phyloP scores from a whole-genome alignment of 2,888 invertebrate species.

The Drosophila seclusa region DNA sequence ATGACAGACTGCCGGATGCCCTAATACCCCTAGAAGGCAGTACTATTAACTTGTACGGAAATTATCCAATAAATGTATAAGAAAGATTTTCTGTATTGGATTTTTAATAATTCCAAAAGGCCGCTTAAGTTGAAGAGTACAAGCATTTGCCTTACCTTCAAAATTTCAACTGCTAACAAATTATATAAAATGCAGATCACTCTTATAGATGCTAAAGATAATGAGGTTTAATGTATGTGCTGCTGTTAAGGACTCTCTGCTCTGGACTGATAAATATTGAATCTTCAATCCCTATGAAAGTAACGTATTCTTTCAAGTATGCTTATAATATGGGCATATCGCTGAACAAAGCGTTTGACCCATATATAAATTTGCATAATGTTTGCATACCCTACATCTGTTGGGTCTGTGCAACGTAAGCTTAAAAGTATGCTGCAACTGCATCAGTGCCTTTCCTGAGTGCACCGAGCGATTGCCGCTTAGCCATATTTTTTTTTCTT shows the following conservation, averaged over 20 bases:
- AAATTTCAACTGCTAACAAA: neutral
- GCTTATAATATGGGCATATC: neutral
- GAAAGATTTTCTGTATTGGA: neutral
- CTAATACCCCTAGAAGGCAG: neutral
- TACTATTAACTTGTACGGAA: neutral
- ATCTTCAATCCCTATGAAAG: neutral
- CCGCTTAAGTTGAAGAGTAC: neutral
- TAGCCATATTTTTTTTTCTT: slow-evolving; percentile 35
- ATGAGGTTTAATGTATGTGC: neutral
- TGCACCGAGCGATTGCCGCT: slow-evolving; percentile 58
- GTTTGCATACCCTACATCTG: slow-evolving; percentile 13
- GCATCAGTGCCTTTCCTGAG: slow-evolving; percentile 37
- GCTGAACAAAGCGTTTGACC: neutral
- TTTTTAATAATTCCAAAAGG: neutral
- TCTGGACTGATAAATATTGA: neutral
- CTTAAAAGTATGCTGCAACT: slow-evolving; percentile 61
- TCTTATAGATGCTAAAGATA: neutral
- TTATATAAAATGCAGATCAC: neutral
- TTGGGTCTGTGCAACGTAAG: slow-evolving; percentile 35
- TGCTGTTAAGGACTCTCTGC: neutral
- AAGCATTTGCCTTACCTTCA: neutral
- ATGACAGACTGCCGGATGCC: slow-evolving; percentile 12
- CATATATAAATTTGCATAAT: slow-evolving; percentile 7
- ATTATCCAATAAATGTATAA: neutral
- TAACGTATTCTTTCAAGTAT: neutral